Base-by-base conservation (phyloP, 92 coral and sea anemone genomes). In the Parazoanthus swiftii region DNA sequence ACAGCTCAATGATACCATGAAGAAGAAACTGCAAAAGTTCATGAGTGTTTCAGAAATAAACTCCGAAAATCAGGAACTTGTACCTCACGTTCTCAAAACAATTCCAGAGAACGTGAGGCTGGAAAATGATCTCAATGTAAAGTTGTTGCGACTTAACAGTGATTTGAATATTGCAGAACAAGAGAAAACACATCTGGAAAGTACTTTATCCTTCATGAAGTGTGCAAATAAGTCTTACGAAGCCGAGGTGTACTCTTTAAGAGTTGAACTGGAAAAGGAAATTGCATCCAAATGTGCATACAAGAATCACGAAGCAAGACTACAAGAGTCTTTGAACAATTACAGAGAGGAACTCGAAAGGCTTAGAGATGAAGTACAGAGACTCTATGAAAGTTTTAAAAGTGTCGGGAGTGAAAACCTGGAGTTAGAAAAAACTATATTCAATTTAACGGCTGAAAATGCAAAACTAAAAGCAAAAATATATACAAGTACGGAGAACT, bases 131-230 rank as follows among this genome's bases (percentile, higher is more conserved):
- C 25, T 38, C 1, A 84, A 51, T 29, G 38, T 79, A 71, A 70
- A 29, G 15, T 25, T 84, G 58, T 46, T 73, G 87, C 48, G 43
- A 51, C 78, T 84, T 29, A 72, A 73, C 56, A 84, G 77, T 48
- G 87, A 84, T 72, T 37, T 84, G 33, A 70, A 84, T 43, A 35
- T 84, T 70, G 87, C 79, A 72, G 79, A 84, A 84, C 67, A 84
- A 1, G 79, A 71, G 42, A 84, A 72, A 35, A 46, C 2, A 23
- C 59, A 84, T 71, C 44, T 84, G 25, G 77, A 73, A 72, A 71
- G 77, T 48, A 72, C 67, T 33, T 71, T 84, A 18, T 72, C 50
- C 21, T 84, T 84, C 39, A 50, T 84, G 1, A 71, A 29, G 11
- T 71, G 87, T 29, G 29, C 87, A 15, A 84, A 46, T 38, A 84